A percentile compares a stretch with the other conserved stretches of the same genome.
Conservation (phyloP, 2,797 vertebrate species). For the Galago senegalensis region DNA sequence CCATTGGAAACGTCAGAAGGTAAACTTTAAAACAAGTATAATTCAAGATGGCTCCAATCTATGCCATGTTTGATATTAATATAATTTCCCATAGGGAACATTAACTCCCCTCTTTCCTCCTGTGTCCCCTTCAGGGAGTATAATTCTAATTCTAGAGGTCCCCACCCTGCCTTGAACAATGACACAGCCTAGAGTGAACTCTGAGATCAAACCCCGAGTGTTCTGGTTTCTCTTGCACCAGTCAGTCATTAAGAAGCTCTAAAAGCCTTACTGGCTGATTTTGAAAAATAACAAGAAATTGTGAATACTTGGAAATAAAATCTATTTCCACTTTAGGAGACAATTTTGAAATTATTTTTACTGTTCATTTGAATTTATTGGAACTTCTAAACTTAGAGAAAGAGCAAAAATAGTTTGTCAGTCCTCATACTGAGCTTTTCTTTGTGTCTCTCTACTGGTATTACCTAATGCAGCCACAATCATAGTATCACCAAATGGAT, state of each 20-base stretch:
- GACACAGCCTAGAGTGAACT: neutral
- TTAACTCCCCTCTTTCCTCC: conserved; percentile 34
- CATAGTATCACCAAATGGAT: conserved; percentile 41
- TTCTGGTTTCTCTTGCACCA: conserved; percentile 29
- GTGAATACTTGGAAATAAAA: conserved; percentile 71
- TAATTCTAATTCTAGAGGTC: neutral
- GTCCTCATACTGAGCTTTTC: conserved; percentile 63
- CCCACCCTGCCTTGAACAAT: neutral
- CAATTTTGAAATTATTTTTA: conserved; percentile 78
- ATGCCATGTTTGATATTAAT: conserved; percentile 46
- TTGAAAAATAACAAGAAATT: conserved; percentile 62
- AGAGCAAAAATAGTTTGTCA: conserved; percentile 71
- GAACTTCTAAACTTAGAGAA: conserved; percentile 76
- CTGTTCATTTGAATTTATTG: conserved; percentile 60
- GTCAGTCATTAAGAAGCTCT: conserved; percentile 44
- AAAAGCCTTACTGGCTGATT: conserved; percentile 47
- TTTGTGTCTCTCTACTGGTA: conserved; percentile 34
- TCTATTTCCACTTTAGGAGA: conserved; percentile 77
- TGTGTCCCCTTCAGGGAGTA: neutral
- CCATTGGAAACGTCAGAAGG: conserved; percentile 72
- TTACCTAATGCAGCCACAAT: conserved; percentile 43
- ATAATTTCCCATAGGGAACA: conserved; percentile 63
- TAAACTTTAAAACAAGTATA: conserved; percentile 48
- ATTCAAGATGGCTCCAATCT: conserved; percentile 51
- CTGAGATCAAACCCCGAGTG: neutral